Evolutionary conservation across 2,888 invertebrate genomes (phyloP), one percentile per base, ranked within the genome.

Genomic region (Leptopilina drosophilae): DNA sequence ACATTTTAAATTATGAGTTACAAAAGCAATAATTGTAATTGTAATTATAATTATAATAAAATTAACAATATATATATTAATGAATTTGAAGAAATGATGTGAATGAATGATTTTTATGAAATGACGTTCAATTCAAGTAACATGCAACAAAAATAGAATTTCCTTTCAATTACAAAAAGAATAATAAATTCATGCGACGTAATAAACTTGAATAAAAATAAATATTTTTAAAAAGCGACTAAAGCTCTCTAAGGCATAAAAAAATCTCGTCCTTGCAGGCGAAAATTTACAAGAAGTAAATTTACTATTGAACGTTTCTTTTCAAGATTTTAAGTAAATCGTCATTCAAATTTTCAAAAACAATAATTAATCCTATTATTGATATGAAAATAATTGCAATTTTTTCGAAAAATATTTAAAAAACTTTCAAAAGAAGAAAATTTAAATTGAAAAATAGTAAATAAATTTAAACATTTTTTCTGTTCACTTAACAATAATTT

Each of bases 161-260:
- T 59, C 15, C 6, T 0, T 42, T 42, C 20, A 20, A 42, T 8
- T 42, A 42, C 6, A 7, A 59, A 59, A n/a, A n/a, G 8, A 59
- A 56, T 14, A 33, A 33, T 33, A 33, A 33, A 33, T 15, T 62
- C 62, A 62, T 62, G 62, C 62, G n/a, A n/a, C 59, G 59, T n/a
- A 59, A 14, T 56, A 56, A 15, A n/a, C 15, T n/a, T 15, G n/a
- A 14, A 59, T 59, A 59, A 59, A 59, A 59, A n/a, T n/a, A n/a
- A 15, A 59, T 33, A 65, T 65, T 78, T 40, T 20, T 76, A 78
- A 84, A 82, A 85, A 82, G 82, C 84, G 83, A 82, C 78, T 79
- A 84, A 84, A 82, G 84, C 83, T 84, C 83, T 73, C 79, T 82
- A 81, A 82, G 82, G 85, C 81, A 59, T 82, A 83, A 81, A 83